These are phyloP conservation scores for Automeris io DNA, from an alignment of 2,888 invertebrate genomes.

Conservation along the genomic window DNA sequence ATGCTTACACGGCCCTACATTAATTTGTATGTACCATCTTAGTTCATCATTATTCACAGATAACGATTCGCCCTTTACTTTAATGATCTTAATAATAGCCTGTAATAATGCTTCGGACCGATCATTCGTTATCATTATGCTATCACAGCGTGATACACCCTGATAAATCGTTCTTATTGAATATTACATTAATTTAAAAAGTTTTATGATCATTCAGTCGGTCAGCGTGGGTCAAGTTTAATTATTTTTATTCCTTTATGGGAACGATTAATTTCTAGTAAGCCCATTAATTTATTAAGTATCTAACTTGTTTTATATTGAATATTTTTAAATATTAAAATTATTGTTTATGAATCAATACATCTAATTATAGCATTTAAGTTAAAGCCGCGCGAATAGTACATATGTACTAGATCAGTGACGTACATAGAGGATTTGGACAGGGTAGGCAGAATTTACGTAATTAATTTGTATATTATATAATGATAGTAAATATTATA, in stretches of 20 bases:
- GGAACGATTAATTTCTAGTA: not conserved
- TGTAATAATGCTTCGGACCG: conserved; percentile 37
- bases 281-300: not conserved
- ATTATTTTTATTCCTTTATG: conserved; percentile 1
- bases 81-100: conserved; percentile 50
- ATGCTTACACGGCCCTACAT: conserved; percentile 14
- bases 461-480: too few relatives aligned
- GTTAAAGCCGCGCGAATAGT: too few relatives aligned
- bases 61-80: conserved; percentile 33
- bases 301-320: too few relatives aligned
- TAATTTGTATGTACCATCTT: conserved; percentile 28
- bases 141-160: conserved; percentile 44
- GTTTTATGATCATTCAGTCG: conserved; percentile 1
- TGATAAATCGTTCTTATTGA: conserved; percentile 47
- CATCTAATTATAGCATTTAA: too few relatives aligned
- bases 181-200: conserved; percentile 29
- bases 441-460: too few relatives aligned
- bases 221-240: not conserved
- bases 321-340: too few relatives aligned
- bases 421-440: too few relatives aligned
- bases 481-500: too few relatives aligned
- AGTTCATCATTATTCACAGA: conserved; percentile 37
- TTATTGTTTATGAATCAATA: too few relatives aligned
- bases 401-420: too few relatives aligned
- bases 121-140: conserved; percentile 43